Evolutionary conservation across 2,888 invertebrate genomes (phyloP), one percentile per base, ranked within the genome.

Genomic region (Adelphocoris suturalis): DNA sequence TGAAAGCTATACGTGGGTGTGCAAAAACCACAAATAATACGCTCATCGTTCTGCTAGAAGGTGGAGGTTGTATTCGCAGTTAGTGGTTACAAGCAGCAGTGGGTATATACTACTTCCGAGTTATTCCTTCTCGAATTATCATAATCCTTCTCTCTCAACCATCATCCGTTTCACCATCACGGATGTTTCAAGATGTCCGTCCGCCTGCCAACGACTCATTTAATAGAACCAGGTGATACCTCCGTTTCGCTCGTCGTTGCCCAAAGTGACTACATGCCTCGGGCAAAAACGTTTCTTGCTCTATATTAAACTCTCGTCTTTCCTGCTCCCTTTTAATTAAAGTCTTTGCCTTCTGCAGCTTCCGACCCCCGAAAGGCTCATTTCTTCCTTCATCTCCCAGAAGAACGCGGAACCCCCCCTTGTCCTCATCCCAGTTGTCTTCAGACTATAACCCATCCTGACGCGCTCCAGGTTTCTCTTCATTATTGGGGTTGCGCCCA

Each of bases 301-400:
- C 78, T 46, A 78, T 78, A 78, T 78, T 78, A 78, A 78, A 78
- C 78, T 19, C 46, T 19, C 78, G 78, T 78, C 78, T 78, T 78
- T 78, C 37, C 68, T 16, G 47, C 46, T 46, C 78, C 47, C 46
- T 78, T 78, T 78, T 78, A 78, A 78, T 78, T 78, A 78, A 78
- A 78, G 28, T 78, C 78, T 78, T 78, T 78, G 78, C 78, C 78
- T 78, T 78, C 78, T 46, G 46, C n/a, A 47, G 78, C 78, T 78
- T 19, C 37, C 78, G 47, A 76, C 28, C 76, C 37, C 28, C 76
- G 76, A 78, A 46, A 46, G 46, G 37, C 46, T 78, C 78, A 78
- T 78, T 78, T 78, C 78, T 78, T 11, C 46, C 78, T 78, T 78
- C 78, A 78, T 78, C 78, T 78, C 46, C 47, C 78, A 78, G 68